Base-by-base conservation (phyloP, 2,888 invertebrate species). In the Venusia cambrica region DNA sequence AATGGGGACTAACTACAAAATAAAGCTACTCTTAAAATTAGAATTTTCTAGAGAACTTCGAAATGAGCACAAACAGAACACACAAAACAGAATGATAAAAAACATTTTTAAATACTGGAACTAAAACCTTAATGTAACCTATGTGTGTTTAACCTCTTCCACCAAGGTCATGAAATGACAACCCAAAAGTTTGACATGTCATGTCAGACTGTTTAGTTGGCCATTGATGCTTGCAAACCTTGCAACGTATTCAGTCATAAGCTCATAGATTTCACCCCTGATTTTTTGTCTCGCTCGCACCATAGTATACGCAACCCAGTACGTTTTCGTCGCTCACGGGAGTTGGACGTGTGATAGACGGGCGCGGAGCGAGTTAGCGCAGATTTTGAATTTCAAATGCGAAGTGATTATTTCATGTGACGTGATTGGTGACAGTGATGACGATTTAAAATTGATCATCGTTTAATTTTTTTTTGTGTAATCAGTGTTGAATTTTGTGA, bases 181-280 rank as follows among this genome's bases (percentile, higher is more conserved):
- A n/a, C n/a, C n/a, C n/a, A n/a, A n/a, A n/a, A n/a, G n/a, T n/a
- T n/a, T n/a, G n/a, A n/a, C n/a, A n/a, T n/a, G n/a, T n/a, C 19
- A 20, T 13, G 16, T 40, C 17, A 22, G 31, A 27, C 5, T 20
- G 31, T 28, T 40, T 27, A n/a, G n/a, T n/a, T 4, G 11, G 27
- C 25, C 9, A 37, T 26, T 28, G 30, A 35, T 25, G 45, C 37
- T 35, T 47, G 45, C 45, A 43, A 38, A 43, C 29, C 21, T 38
- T 42, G 37, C 37, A 30, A 27, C 20, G 24, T 26, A 28, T 13
- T 19, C 56, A 63, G 64, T 67, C 57, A 64, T 62, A 63, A 65
- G 57, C 67, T 62, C 70, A 73, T 73, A 71, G 71, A 74, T 73
- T 73, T 66, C 73, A 66, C 58, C 67, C 65, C 59, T 55, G 50